Base-by-base conservation (phyloP, 2,888 invertebrate species). In the Leucophenga montana region DNA sequence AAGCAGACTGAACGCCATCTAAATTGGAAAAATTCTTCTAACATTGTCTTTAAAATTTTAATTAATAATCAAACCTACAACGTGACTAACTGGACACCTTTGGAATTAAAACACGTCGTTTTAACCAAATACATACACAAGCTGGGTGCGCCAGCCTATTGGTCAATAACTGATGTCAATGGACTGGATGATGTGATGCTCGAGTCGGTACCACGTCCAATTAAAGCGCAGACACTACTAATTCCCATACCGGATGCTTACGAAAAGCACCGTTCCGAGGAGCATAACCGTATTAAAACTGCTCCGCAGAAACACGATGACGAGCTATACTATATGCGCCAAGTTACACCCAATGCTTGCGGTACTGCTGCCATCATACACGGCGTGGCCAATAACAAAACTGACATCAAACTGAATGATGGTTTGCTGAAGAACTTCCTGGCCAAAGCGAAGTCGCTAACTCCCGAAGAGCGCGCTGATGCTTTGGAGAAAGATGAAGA, bases 351-450 rank as follows among this genome's bases (percentile, higher is more conserved):
- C 71, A 99, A 99, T 90, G 98, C 99, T 33, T 99, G 99, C 90
- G 99, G 99, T 44, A 98, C 98, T 4, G 93, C 99, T 75, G 98
- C 98, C n/a, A 90, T 99, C 50, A 94, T 99, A 70, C 99, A 99
- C 87, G 93, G 96, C 76, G 91, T 99, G 77, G 97, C 95, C 31
- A 99, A 99, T 88, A 97, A 96, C 87, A 89, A 90, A 59, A 94
- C 95, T 78, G 50, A 64, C 68, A 92, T 96, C 72, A 85, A 91
- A 54, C 86, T 96, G 8, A 89, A 91, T 46, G 93, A 94, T 80
- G 95, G 95, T 1, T 91, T 92, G 46, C 89, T 97, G 79, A 95
- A 96, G 86, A 91, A 92, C 67, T 95, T 97, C 84, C 85, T 97
- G 68, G 92, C 94, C 20, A 92, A 92, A 68, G 92, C 95, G 3